These are phyloP conservation scores for Merops nubicus DNA, from an alignment of 2,113 vertebrate genomes.

Conservation along the genomic window DNA sequence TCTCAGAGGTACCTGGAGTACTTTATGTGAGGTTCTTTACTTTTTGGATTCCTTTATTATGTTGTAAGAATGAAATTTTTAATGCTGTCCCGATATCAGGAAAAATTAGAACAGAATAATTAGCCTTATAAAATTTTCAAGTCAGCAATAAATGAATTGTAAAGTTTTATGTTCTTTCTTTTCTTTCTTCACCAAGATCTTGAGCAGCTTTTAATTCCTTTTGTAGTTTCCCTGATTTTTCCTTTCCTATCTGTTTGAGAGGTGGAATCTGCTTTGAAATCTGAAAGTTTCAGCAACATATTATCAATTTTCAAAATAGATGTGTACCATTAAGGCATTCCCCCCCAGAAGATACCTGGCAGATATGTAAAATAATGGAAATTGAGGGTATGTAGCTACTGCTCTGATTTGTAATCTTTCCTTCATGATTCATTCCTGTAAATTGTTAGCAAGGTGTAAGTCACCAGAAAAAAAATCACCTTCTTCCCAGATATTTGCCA, in stretches of 20 bases:
- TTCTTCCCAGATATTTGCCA: background rate
- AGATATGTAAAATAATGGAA: background rate
- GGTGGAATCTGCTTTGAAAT: background rate
- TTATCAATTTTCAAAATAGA: background rate
- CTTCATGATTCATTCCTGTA: background rate
- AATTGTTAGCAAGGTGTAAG: background rate
- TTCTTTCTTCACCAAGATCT: constrained; percentile 4
- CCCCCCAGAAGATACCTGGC: background rate
- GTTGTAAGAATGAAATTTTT: constrained; percentile 56
- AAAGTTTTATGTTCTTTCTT: background rate
- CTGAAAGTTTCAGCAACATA: background rate
- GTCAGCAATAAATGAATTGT: background rate
- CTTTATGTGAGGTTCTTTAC: constrained; percentile 1
- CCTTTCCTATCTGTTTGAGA: background rate
- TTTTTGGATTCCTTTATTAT: constrained; percentile 3
- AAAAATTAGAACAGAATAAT: constrained; percentile 54
- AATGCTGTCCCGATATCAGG: background rate
- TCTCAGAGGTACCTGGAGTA: constrained; percentile 19
- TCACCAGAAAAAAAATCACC: background rate
- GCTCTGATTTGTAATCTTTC: background rate
- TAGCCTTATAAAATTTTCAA: constrained; percentile 50
- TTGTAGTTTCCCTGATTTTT: background rate
- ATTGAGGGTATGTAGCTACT: background rate
- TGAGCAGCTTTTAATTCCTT: background rate
- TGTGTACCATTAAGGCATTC: background rate